Percentiles rank a stretch among this genome's conserved stretches.
Evolutionary conservation across 2,888 invertebrate species (phyloP).

Genomic region (Amiota communis): DNA sequence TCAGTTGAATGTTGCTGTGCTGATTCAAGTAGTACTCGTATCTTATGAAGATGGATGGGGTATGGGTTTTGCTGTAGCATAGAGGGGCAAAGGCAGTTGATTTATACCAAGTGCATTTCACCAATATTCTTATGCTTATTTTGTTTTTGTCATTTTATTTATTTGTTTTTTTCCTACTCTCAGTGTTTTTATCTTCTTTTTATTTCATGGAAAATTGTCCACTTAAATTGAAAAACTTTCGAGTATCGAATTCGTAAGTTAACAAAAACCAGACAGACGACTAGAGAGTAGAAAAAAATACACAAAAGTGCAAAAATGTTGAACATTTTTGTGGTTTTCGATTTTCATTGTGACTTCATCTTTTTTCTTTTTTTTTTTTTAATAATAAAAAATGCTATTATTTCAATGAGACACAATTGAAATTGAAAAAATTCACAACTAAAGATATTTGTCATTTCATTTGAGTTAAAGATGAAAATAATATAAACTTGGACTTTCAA

Average conservation of each 20-base stretch:
- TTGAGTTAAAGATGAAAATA: too few species aligned
- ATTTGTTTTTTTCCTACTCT: constrained; percentile 34
- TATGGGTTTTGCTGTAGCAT: background rate
- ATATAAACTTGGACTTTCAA: too few species aligned
- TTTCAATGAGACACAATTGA: too few species aligned
- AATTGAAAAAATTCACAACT: too few species aligned
- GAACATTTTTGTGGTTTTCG: too few species aligned
- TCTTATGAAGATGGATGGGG: background rate
- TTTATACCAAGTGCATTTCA: background rate
- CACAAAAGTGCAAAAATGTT: too few species aligned
- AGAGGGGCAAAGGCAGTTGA: background rate
- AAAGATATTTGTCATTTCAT: too few species aligned
- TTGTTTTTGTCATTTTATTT: constrained; percentile 39
- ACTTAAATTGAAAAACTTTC: constrained; percentile 57
- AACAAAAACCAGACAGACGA: too few species aligned
- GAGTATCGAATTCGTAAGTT: background rate
- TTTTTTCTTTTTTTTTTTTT: too few species aligned
- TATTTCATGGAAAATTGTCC: constrained; percentile 48
- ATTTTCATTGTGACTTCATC: too few species aligned
- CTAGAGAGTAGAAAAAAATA: too few species aligned
- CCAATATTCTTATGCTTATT: constrained; percentile 30
- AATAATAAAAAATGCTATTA: too few species aligned
- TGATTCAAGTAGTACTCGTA: constrained; percentile 5
- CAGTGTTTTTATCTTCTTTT: constrained; percentile 32
- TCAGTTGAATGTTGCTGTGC: background rate